These are phyloP conservation scores for Heliothis subflexa DNA, from an alignment of 1,140 invertebrate species.

Conservation along the genomic window DNA sequence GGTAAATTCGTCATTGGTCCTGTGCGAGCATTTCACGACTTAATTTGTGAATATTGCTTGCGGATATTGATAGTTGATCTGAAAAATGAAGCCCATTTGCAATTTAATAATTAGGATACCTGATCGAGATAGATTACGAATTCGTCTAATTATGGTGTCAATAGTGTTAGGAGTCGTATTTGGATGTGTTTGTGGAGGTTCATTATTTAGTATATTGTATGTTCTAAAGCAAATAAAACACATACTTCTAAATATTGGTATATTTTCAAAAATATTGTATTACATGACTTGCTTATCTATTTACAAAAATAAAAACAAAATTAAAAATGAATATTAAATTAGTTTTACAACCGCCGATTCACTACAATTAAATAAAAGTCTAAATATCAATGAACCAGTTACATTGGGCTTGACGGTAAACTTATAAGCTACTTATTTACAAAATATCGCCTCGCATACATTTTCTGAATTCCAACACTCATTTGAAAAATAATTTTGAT, in stretches of 20 bases:
- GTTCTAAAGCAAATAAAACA: conserved; percentile 56
- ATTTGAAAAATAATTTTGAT: conserved; percentile 41
- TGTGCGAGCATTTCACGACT: too few relatives aligned
- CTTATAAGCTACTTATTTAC: conserved; percentile 63
- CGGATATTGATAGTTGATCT: too few relatives aligned
- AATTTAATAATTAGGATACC: too few relatives aligned
- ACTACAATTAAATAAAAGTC: conserved; percentile 62
- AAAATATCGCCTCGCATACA: conserved; percentile 45
- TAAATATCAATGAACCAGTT: conserved; percentile 40
- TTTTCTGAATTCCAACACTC: conserved; percentile 14
- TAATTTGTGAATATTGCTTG: too few relatives aligned
- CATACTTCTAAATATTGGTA: conserved; percentile 82
- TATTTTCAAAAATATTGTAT: conserved; percentile 86
- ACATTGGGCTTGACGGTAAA: conserved; percentile 53
- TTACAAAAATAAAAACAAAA: conserved; percentile 81
- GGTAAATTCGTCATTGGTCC: too few relatives aligned
- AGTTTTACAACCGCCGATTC: conserved; percentile 62
- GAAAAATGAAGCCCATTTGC: too few relatives aligned
- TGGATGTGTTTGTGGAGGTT: neutral
- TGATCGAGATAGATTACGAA: too few relatives aligned
- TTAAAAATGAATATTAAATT: conserved; percentile 59
- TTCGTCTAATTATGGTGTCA: too few relatives aligned
- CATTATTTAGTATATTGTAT: neutral
- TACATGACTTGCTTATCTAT: conserved; percentile 84
- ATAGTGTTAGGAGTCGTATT: too few relatives aligned